Conservation (phyloP, 2,797 vertebrate species). For the Gymnothorax javanicus region DNA sequence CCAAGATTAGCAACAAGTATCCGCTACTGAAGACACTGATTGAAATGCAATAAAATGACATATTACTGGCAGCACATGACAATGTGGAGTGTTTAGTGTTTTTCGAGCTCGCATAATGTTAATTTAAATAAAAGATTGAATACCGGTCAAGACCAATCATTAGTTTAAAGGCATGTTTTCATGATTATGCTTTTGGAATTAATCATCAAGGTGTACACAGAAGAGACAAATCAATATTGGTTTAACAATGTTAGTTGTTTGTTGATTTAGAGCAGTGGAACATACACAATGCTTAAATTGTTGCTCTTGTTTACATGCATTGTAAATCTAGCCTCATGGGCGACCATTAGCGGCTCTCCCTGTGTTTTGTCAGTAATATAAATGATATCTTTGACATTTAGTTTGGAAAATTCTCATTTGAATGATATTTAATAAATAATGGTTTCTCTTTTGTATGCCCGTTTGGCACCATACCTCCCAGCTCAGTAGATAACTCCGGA, state of each 20-base stretch:
- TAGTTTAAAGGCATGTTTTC: too few relatives aligned
- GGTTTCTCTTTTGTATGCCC: background rate
- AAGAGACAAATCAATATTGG: background rate
- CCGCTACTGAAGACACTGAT: too few relatives aligned
- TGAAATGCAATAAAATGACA: too few relatives aligned
- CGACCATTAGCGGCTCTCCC: background rate
- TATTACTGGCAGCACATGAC: too few relatives aligned
- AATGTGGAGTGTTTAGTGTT: too few relatives aligned
- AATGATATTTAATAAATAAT: background rate
- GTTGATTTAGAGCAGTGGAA: background rate
- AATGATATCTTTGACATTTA: background rate
- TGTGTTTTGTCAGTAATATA: background rate
- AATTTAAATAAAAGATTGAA: too few relatives aligned
- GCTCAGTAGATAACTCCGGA: background rate
- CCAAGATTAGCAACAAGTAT: too few relatives aligned
- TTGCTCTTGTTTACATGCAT: background rate
- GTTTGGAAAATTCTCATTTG: background rate
- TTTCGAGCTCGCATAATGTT: too few relatives aligned
- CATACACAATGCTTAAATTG: background rate
- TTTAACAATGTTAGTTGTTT: background rate
- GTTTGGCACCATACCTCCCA: background rate
- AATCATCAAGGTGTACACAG: background rate
- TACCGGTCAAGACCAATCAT: too few relatives aligned
- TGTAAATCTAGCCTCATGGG: too few relatives aligned
- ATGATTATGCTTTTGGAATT: background rate